These are phyloP conservation scores for Saguinus midas DNA, from an alignment of 2,113 vertebrate species.

Conservation along the genomic window DNA sequence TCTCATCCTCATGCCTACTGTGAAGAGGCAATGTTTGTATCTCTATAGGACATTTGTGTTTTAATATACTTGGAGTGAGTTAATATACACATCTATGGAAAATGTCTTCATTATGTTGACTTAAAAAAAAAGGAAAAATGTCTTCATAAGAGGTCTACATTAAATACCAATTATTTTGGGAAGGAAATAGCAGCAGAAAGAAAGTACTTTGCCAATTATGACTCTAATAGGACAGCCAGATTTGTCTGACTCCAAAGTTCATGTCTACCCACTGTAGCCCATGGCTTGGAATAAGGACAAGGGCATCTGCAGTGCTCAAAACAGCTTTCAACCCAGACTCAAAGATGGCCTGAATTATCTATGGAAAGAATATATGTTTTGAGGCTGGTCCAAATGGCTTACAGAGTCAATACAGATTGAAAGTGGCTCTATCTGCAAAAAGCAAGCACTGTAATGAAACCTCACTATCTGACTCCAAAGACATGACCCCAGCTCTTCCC, in stretches of 20 bases:
- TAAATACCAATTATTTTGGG: background rate
- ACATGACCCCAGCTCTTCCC: background rate
- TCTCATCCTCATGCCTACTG: background rate
- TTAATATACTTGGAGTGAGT: background rate
- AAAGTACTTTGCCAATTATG: background rate
- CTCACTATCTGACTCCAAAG: background rate
- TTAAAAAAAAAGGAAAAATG: background rate
- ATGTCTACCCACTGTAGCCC: background rate
- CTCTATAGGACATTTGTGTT: background rate
- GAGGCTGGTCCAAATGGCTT: background rate
- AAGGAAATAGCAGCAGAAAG: background rate
- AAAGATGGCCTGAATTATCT: no score
- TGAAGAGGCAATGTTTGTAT: background rate
- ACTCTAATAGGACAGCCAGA: background rate
- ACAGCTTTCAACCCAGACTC: background rate
- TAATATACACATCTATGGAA: background rate
- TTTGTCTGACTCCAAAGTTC: background rate
- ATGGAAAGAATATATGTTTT: background rate
- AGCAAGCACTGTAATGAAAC: background rate
- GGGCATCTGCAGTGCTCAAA: background rate
- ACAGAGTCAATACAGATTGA: constrained; percentile 1
- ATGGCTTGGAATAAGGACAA: background rate
- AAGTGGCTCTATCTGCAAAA: background rate
- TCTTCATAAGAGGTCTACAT: background rate
- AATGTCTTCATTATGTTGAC: background rate